Percentiles rank a stretch among this genome's conserved stretches.
These are phyloP conservation scores for Calephelis virginiensis DNA, from an alignment of 1,140 invertebrate species.

Conservation along the genomic window DNA sequence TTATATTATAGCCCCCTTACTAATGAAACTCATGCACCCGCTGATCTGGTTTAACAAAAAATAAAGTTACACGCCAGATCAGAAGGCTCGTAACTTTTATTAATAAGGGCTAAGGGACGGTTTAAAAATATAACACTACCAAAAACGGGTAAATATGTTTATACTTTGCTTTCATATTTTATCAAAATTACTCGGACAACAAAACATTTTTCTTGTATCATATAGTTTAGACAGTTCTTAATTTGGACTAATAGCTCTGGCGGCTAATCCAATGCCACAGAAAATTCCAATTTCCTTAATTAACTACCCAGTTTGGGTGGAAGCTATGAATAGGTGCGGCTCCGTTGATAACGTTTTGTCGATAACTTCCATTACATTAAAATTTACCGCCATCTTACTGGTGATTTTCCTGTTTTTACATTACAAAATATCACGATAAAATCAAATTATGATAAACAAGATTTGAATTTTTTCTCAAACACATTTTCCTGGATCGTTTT, in stretches of 20 bases:
- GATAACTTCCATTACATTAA: constrained; percentile 59
- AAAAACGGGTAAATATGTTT: too few relatives aligned
- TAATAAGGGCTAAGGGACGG: too few relatives aligned
- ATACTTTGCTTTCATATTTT: background rate
- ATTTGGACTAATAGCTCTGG: constrained; percentile 76
- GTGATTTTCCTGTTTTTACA: constrained; percentile 21
- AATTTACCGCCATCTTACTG: constrained; percentile 35
- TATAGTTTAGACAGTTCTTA: constrained; percentile 58
- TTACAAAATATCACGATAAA: background rate
- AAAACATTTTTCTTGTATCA: constrained; percentile 28
- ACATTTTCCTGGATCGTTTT: too few relatives aligned
- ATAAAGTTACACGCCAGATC: too few relatives aligned
- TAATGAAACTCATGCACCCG: too few relatives aligned
- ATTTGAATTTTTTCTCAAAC: too few relatives aligned
- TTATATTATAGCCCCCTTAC: too few relatives aligned
- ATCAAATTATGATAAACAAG: background rate
- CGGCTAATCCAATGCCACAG: constrained; percentile 69
- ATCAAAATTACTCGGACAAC: constrained; percentile 11
- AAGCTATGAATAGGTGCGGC: constrained; percentile 67
- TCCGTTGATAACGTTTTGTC: constrained; percentile 54
- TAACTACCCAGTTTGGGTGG: constrained; percentile 66
- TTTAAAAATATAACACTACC: too few relatives aligned
- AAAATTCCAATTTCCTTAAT: constrained; percentile 78
- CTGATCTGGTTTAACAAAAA: too few relatives aligned
- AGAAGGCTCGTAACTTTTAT: too few relatives aligned